A percentile compares a stretch with the other conserved stretches of the same genome.
Conservation (phyloP, 2,113 vertebrate species). For the Prietella phreatophila region DNA sequence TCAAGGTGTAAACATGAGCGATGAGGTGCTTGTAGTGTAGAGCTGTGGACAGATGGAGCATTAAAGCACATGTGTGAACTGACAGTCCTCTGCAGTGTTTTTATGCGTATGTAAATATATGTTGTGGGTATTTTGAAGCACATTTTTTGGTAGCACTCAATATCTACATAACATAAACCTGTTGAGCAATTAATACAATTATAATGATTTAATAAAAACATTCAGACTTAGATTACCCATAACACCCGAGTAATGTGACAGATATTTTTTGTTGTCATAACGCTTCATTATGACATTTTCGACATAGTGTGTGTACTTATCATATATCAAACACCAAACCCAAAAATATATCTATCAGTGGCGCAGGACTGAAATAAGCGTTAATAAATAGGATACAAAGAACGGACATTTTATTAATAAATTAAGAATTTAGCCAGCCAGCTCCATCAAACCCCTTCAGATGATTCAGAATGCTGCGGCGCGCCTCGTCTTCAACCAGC, state of each 20-base stretch:
- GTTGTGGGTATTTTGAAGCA: not conserved
- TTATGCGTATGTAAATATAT: not conserved
- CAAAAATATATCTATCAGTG: not conserved
- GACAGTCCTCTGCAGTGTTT: not conserved
- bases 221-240: no score
- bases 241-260: not conserved
- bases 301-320: not conserved
- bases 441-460: no score
- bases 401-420: no score
- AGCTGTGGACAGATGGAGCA: conserved; percentile 68
- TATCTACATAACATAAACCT: not conserved
- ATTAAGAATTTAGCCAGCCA: no score
- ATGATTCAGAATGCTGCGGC: no score
- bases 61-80: conserved; percentile 49
- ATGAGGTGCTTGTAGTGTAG: conserved; percentile 64
- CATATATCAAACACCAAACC: not conserved
- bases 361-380: not conserved
- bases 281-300: not conserved
- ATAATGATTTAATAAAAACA: not conserved
- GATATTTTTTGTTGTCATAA: not conserved
- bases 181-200: not conserved
- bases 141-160: not conserved
- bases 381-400: not conserved
- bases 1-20: conserved; percentile 65
- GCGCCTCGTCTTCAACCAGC: no score